phyloP scores from a whole-genome alignment of 2,888 invertebrate genomes.

The Drosophila falleni region DNA sequence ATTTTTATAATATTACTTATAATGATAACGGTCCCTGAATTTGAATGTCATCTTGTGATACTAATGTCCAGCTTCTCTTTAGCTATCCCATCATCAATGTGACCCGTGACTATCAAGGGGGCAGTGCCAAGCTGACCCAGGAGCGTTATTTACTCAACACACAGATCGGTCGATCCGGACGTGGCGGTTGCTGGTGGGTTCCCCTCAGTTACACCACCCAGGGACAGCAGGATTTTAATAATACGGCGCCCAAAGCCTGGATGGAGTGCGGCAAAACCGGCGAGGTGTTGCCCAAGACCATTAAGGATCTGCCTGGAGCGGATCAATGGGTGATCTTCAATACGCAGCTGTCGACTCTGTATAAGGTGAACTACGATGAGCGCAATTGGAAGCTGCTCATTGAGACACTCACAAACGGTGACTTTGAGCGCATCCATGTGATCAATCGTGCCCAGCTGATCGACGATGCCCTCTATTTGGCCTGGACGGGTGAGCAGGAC shows the following conservation, averaged over 20 bases:
- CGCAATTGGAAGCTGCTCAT: constrained; percentile 90
- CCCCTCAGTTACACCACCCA: constrained; percentile 88
- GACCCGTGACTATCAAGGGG: constrained; percentile 87
- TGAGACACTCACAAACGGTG: constrained; percentile 87
- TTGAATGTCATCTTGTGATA: neutral
- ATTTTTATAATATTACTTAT: too few species aligned
- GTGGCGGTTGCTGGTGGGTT: constrained; percentile 87
- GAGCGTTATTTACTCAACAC: constrained; percentile 85
- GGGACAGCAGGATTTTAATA: constrained; percentile 86
- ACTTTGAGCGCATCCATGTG: constrained; percentile 87
- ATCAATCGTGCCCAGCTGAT: constrained; percentile 93
- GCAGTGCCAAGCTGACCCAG: constrained; percentile 87
- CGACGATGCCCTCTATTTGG: constrained; percentile 90
- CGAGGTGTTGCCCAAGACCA: constrained; percentile 65
- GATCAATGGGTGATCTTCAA: constrained; percentile 91
- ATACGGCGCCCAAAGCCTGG: constrained; percentile 87
- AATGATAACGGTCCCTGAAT: too few species aligned
- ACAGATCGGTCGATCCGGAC: constrained; percentile 63
- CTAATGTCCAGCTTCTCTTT: neutral
- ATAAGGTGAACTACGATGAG: constrained; percentile 91
- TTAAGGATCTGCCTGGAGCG: constrained; percentile 84
- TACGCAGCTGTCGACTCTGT: constrained; percentile 89
- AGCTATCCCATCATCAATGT: constrained; percentile 91
- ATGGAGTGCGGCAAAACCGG: constrained; percentile 84
- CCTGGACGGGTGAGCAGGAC: constrained; percentile 88